Evolutionary conservation across 2,113 vertebrate genomes (phyloP).

Genomic region (Aphelocoma coerulescens): DNA sequence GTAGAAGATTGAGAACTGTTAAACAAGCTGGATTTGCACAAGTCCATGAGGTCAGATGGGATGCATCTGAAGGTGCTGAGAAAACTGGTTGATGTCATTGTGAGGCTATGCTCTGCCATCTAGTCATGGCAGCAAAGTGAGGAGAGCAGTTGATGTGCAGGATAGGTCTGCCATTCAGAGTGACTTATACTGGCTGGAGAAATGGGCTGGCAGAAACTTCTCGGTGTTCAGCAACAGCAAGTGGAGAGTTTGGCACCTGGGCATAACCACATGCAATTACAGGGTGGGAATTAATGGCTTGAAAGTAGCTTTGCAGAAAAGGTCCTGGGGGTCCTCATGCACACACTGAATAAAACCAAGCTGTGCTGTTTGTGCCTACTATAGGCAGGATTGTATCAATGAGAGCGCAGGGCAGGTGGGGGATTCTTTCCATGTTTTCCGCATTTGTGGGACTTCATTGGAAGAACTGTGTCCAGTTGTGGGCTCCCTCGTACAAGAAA

Average conservation of each 20-base stretch:
- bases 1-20: neutral
- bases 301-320: neutral
- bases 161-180: neutral
- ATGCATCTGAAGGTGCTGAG: neutral
- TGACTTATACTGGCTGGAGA: neutral
- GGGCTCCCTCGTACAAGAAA: neutral
- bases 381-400: neutral
- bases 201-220: neutral
- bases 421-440: neutral
- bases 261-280: neutral
- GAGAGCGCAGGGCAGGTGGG: accelerated
- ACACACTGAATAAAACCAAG: neutral
- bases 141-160: neutral
- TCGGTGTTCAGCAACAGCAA: neutral
- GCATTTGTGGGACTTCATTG: neutral
- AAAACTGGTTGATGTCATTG: neutral
- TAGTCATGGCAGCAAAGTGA: neutral
- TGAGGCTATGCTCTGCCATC: neutral
- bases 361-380: neutral
- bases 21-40: neutral
- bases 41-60: neutral
- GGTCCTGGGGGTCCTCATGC: neutral
- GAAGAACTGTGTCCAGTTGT: neutral
- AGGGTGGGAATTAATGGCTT: neutral
- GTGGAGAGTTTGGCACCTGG: neutral